Percentiles rank a stretch among this genome's conserved stretches.
Conservation (phyloP, 2,888 invertebrate genomes). For the Dicranocentrus wangi region DNA sequence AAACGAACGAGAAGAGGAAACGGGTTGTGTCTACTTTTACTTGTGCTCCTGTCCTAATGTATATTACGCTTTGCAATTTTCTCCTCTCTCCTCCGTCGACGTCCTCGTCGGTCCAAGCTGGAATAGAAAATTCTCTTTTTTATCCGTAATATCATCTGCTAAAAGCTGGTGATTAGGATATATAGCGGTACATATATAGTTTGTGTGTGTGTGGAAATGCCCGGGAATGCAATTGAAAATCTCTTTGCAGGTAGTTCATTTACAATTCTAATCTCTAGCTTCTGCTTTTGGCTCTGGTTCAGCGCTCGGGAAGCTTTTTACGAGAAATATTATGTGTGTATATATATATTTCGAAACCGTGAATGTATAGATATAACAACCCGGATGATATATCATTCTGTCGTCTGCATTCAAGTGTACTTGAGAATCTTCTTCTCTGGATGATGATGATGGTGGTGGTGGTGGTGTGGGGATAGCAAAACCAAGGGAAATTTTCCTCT, state of each 20-base stretch:
- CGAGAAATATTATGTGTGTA: neutral
- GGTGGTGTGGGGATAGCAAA: neutral
- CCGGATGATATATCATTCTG: constrained; percentile 41
- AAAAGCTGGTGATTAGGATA: neutral
- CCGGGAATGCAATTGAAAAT: constrained; percentile 69
- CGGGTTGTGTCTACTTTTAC: neutral
- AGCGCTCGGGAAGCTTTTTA: constrained; percentile 41
- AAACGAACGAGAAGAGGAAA: constrained; percentile 2
- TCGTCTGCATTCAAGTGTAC: constrained; percentile 51
- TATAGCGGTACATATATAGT: constrained; percentile 8
- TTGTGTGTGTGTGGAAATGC: constrained; percentile 29
- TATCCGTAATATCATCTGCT: constrained; percentile 26
- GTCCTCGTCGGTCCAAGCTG: neutral
- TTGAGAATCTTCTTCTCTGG: constrained; percentile 24
- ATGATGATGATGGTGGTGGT: no score
- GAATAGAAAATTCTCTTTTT: constrained; percentile 12
- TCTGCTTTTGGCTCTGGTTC: constrained; percentile 62
- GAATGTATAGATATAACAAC: no score
- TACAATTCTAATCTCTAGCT: constrained; percentile 66
- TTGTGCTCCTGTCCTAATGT: neutral
- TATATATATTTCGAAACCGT: no score
- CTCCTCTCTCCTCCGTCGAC: neutral
- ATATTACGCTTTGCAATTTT: constrained; percentile 35
- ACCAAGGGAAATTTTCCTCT: neutral
- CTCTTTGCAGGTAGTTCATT: constrained; percentile 71